Evolutionary conservation across 2,888 invertebrate genomes (phyloP), one percentile per base, ranked within the genome.

Genomic region (Hermodice carunculata): DNA sequence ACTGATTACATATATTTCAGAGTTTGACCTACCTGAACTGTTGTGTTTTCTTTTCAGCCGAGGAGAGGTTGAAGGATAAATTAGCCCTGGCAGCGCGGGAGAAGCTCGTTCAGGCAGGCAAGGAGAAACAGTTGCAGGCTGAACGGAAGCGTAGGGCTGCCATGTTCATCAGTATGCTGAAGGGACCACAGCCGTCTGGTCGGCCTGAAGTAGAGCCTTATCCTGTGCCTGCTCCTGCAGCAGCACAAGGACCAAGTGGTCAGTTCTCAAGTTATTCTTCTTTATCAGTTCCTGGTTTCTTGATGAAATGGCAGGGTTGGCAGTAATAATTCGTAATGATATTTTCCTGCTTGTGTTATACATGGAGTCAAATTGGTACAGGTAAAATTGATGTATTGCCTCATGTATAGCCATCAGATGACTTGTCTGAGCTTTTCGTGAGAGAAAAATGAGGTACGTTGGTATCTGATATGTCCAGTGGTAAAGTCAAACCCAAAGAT

Each of bases 121-220:
- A 81, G 43, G 86, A 87, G 59, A 85, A 84, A 68, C 83, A 84
- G 64, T 66, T 87, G 26, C 85, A 86, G 70, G 76, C 81, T 22
- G 94, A 94, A 81, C 87, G 95, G 0, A 92, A 94, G 74, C 90
- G 91, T 29, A 92, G 93, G 75, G 95, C 94, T 0, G 92, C 93
- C 11, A 92, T 93, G 80, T 95, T 96, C 85, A 89, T 94, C 11
- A 89, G 88, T 80, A 88, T 89, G 62, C 85, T 90, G 53, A 87
- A 83, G 46, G 62, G 34, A 24, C 29, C 51, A 24, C 14, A 5
- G 29, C 24, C 58, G n/a, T n/a, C n/a, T n/a, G n/a, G n/a, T n/a
- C n/a, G n/a, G n/a, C n/a, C n/a, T n/a, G n/a, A n/a, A n/a, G n/a
- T n/a, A n/a, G n/a, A n/a, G n/a, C n/a, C n/a, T n/a, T n/a, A n/a